A percentile compares a stretch with the other conserved stretches of the same genome.
phyloP scores from a whole-genome alignment of 37 sponge, comb jelly and placozoan genomes.

The Chondrilla cf. caribensis region DNA sequence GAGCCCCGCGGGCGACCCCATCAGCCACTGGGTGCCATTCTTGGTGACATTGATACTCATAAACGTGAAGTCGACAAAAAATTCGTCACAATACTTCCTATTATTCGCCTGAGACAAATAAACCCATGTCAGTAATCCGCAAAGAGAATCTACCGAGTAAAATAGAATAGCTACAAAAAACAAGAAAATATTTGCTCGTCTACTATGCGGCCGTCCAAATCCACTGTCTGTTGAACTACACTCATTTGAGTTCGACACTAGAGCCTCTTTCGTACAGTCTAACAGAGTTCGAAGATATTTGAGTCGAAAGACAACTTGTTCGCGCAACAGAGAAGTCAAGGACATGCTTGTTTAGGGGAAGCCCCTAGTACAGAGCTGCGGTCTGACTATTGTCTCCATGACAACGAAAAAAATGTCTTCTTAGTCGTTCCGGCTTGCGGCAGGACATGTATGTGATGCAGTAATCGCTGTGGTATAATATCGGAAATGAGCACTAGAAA shows the following conservation, averaged over 20 bases:
- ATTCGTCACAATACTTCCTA: background rate
- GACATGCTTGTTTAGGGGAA: background rate
- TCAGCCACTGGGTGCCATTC: constrained; percentile 48
- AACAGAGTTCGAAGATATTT: background rate
- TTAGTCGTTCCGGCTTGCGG: too few species aligned
- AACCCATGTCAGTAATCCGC: background rate
- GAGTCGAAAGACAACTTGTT: background rate
- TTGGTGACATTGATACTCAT: background rate
- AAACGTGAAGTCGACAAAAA: background rate
- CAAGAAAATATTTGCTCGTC: background rate
- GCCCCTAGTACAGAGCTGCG: too few species aligned
- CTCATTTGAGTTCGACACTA: too few species aligned
- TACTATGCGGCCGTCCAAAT: too few species aligned
- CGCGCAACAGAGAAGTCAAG: background rate
- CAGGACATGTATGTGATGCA: too few species aligned
- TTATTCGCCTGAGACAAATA: background rate
- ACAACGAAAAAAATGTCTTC: too few species aligned
- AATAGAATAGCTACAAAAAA: background rate
- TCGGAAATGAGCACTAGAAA: too few species aligned
- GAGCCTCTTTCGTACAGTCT: background rate
- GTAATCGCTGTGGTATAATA: too few species aligned
- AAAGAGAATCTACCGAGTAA: background rate
- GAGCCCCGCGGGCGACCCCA: constrained; percentile 71
- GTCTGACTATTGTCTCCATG: too few species aligned
- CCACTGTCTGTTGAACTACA: too few species aligned